Percentiles rank a stretch among this genome's conserved stretches.
Evolutionary conservation across 2,888 invertebrate species (phyloP).

Genomic region (Ophioninae sp.): DNA sequence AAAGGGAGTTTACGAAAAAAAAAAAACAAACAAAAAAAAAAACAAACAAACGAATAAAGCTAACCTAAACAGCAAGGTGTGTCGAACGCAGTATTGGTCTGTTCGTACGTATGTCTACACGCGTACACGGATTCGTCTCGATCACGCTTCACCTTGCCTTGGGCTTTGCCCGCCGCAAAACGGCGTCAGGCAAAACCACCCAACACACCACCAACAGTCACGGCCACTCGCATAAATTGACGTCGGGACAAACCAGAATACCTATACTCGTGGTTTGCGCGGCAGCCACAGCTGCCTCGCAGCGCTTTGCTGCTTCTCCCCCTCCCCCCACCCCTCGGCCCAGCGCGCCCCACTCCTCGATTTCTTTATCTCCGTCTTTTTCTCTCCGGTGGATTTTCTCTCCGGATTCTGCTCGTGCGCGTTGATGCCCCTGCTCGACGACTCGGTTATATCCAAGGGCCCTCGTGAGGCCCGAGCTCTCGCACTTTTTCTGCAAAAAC

Average conservation of each 20-base stretch:
- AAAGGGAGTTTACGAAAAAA: no score
- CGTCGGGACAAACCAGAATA: conserved; percentile 59
- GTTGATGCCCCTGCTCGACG: conserved; percentile 15
- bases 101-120: neutral
- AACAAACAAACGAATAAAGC: no score
- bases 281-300: conserved; percentile 54
- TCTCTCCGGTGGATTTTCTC: conserved; percentile 54
- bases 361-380: conserved; percentile 53
- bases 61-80: no score
- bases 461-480: conserved; percentile 20
- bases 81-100: no score
- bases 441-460: conserved; percentile 46
- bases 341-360: conserved; percentile 29
- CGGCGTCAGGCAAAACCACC: conserved; percentile 46
- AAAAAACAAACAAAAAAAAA: no score
- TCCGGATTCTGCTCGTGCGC: conserved; percentile 24
- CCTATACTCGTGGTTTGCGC: conserved; percentile 31
- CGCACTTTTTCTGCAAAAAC: conserved; percentile 58
- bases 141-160: conserved; percentile 42
- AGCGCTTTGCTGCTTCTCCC: conserved; percentile 45
- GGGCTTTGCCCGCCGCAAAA: conserved; percentile 32
- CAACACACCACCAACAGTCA: conserved; percentile 57
- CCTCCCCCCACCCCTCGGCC: conserved; percentile 16
- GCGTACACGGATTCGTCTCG: conserved; percentile 11
- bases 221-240: conserved; percentile 65